phyloP scores from a whole-genome alignment of 2,888 invertebrate genomes.

The Sarcophaga rosellei region DNA sequence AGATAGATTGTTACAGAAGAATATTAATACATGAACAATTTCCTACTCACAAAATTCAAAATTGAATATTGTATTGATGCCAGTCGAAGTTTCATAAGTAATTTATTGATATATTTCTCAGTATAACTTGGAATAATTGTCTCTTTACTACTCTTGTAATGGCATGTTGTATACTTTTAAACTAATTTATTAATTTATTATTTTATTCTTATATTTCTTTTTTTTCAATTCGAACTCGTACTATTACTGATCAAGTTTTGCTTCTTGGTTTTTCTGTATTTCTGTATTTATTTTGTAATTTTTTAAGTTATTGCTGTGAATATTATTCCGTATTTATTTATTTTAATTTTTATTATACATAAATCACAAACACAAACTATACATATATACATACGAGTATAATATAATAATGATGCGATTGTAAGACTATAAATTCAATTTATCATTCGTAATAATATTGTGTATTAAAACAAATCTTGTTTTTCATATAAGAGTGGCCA shows the following conservation, averaged over 20 bases:
- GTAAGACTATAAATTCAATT: background rate
- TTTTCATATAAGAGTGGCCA: constrained; percentile 32
- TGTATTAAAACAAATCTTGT: background rate
- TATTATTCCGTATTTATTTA: constrained; percentile 36
- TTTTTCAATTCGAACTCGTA: constrained; percentile 11
- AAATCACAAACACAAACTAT: background rate
- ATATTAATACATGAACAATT: constrained; percentile 58
- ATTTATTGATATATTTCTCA: constrained; percentile 79
- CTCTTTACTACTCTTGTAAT: background rate
- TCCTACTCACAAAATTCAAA: constrained; percentile 40
- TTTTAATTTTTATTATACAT: constrained; percentile 2
- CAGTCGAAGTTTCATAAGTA: constrained; percentile 68
- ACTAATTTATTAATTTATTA: constrained; percentile 65
- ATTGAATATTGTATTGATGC: constrained; percentile 61
- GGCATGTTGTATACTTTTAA: constrained; percentile 2
- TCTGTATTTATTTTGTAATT: background rate
- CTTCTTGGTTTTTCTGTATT: background rate
- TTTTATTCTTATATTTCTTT: constrained; percentile 37
- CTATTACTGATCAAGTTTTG: background rate
- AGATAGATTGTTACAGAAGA: constrained; percentile 47
- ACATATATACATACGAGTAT: background rate
- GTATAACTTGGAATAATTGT: constrained; percentile 67
- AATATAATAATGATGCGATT: background rate
- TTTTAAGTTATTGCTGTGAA: constrained; percentile 1
- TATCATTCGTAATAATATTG: background rate